Base-by-base conservation (phyloP, 2,888 invertebrate genomes). In the Leptogaster cylindrica region DNA sequence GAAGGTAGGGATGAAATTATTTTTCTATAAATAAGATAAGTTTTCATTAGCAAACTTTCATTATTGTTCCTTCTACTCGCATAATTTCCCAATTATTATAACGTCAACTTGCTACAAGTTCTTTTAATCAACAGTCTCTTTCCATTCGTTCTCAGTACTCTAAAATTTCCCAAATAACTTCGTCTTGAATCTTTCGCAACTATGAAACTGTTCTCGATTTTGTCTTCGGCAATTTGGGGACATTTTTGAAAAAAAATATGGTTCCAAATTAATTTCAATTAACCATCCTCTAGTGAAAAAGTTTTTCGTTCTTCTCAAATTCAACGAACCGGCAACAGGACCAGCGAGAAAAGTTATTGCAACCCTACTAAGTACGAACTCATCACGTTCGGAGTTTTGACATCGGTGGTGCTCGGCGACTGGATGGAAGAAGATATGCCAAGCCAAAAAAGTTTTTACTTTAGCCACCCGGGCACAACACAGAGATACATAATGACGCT, bases 211-310 rank as follows among this genome's bases (percentile, higher is more conserved):
- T 52, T 52, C 52, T 16, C 33, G 58, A 25, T 58, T 58, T 58
- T 58, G 39, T 58, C 58, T 58, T 25, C 23, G 41, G 36, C 41
- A 36, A 39, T 41, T 58, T 39, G 41, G 25, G 41, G 41, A 25
- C 58, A 58, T 58, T 58, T 58, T 58, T n/a, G n/a, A n/a, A n/a
- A 58, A 58, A 58, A 52, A 58, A 39, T 36, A 25, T 58, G 36
- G 41, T 41, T 58, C 41, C 36, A 58, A 58, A 58, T 58, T 58
- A 58, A 58, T 58, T 58, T 41, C 58, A 58, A 58, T 58, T 58
- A 58, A 58, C 58, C 58, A 58, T 58, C 39, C 58, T 14, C 25
- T 16, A 8, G 14, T 36, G 58, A 8, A 58, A 58, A 58, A 58
- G 39, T 58, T 58, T 58, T 41, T 31, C 18, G 8, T 25, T 27